These are phyloP conservation scores for Tragelaphus imberbis DNA, from an alignment of 2,113 vertebrate species.

Conservation along the genomic window DNA sequence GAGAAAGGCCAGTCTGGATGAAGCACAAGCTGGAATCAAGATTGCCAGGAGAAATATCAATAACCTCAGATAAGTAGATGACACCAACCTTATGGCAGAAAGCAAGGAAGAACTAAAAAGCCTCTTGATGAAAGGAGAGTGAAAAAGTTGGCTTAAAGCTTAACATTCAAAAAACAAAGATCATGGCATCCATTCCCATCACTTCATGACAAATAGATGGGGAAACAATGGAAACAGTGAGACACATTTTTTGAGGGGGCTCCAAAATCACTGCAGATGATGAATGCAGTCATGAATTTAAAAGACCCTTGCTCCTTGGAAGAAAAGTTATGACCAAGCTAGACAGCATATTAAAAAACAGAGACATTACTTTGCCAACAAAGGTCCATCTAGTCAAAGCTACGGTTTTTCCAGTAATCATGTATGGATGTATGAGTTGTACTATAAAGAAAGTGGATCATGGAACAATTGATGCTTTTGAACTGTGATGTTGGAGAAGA, in stretches of 20 bases:
- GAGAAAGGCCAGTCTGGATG: background rate
- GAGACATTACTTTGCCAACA: background rate
- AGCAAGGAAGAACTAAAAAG: background rate
- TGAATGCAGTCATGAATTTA: background rate
- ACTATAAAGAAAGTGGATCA: background rate
- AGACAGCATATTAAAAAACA: background rate
- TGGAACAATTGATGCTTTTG: background rate
- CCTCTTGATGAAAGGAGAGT: background rate
- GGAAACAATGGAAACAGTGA: background rate
- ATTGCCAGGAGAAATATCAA: background rate
- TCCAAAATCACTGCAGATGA: background rate
- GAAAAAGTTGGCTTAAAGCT: background rate
- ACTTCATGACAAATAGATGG: background rate
- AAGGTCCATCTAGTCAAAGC: background rate
- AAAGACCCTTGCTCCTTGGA: background rate
- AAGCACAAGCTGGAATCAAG: background rate
- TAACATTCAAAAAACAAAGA: background rate
- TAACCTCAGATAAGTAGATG: background rate
- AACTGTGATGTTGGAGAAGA: background rate
- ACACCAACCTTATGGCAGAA: background rate
- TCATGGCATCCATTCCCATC: background rate
- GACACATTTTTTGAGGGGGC: background rate
- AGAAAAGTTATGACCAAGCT: background rate
- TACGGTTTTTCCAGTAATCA: background rate
- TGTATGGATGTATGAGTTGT: background rate